Evolutionary conservation across 92 coral and sea anemone species (phyloP).

Genomic region (Anthopleura xanthogrammica): DNA sequence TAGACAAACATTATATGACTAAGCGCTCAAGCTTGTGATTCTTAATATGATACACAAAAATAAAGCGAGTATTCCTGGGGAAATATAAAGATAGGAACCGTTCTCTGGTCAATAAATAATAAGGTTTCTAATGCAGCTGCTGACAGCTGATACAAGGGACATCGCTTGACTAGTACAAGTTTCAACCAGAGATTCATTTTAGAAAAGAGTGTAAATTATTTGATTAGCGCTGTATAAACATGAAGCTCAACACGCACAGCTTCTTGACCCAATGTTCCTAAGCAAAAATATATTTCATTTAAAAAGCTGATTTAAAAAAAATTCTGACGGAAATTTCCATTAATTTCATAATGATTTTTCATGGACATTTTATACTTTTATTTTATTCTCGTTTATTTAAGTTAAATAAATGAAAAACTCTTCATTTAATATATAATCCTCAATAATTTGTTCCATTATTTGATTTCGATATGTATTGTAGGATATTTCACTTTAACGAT

Average conservation of each 20-base stretch:
- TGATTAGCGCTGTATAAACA: constrained; percentile 4
- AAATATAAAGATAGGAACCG: background rate
- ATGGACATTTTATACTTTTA: background rate
- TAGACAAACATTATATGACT: background rate
- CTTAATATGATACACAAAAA: background rate
- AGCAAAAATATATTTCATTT: background rate
- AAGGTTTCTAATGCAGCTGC: background rate
- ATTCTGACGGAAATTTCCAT: background rate
- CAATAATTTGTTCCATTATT: background rate
- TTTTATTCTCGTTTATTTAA: too few species aligned
- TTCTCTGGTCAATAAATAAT: background rate
- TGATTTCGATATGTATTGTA: background rate
- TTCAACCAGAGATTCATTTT: background rate
- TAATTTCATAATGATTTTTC: background rate
- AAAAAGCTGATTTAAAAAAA: background rate
- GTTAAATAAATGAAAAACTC: background rate
- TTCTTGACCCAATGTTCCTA: background rate
- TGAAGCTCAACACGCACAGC: background rate
- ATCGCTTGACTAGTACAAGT: background rate
- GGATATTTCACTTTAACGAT: background rate
- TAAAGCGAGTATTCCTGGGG: background rate
- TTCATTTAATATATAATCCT: background rate
- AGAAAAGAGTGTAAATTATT: background rate
- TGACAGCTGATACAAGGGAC: background rate
- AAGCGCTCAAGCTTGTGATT: background rate